These are phyloP conservation scores for human DNA, from an alignment of 2,113 vertebrate genomes.

Conservation along the genomic window DNA sequence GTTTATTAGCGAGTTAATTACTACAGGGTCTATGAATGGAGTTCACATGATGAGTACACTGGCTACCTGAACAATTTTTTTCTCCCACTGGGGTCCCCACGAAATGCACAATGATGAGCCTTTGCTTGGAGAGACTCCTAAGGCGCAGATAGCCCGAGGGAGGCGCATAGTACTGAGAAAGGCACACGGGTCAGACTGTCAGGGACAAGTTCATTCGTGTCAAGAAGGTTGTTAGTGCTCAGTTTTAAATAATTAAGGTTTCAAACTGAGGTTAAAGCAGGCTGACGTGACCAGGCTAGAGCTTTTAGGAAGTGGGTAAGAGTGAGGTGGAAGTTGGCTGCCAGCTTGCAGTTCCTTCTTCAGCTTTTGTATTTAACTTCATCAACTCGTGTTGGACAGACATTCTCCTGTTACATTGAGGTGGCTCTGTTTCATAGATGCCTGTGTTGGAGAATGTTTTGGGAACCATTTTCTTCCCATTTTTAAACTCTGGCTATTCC, in stretches of 20 bases:
- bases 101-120: no score
- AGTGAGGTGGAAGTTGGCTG: not conserved
- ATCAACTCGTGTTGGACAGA: no score
- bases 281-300: not conserved
- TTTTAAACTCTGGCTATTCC: not conserved
- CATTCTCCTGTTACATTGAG: not conserved
- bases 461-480: not conserved
- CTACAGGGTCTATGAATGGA: not conserved
- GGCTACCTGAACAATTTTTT: no score
- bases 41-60: accelerated
- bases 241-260: not conserved
- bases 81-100: no score
- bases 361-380: not conserved
- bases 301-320: not conserved
- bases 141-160: not conserved
- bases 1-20: not conserved
- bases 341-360: not conserved
- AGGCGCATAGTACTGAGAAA: not conserved
- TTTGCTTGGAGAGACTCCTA: not conserved
- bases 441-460: not conserved
- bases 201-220: not conserved
- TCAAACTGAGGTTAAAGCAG: not conserved
- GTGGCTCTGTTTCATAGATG: not conserved
- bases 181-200: accelerated
- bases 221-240: not conserved